phyloP scores from a whole-genome alignment of 2,113 vertebrate genomes.

The Paracanthobrama guichenoti region DNA sequence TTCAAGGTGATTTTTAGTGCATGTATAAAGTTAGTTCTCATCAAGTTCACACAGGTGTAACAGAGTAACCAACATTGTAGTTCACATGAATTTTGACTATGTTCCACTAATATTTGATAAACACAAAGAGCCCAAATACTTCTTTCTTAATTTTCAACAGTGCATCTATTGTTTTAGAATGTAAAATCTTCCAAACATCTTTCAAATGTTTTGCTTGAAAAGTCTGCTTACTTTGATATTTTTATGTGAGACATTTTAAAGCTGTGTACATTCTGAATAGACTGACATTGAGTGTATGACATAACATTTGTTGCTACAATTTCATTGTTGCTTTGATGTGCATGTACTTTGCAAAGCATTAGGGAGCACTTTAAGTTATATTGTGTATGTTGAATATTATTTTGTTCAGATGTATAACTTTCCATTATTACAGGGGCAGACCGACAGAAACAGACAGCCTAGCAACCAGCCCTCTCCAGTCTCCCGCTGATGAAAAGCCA shows the following conservation, averaged over 20 bases:
- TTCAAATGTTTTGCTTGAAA: neutral
- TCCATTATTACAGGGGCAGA: constrained; percentile 73
- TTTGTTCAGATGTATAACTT: neutral
- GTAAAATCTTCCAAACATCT: neutral
- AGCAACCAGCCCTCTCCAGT: constrained; percentile 69
- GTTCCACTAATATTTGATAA: neutral
- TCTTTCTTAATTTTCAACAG: neutral
- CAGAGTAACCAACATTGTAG: neutral
- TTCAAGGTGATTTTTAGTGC: neutral
- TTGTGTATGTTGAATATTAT: neutral
- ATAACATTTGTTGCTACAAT: neutral
- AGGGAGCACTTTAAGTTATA: neutral
- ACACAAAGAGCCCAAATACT: neutral
- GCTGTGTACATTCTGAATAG: neutral
- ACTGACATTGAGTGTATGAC: neutral
- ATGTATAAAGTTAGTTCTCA: neutral
- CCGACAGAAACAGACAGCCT: constrained; percentile 73
- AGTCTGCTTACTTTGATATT: neutral
- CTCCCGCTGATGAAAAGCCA: constrained; percentile 75
- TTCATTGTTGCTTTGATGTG: neutral
- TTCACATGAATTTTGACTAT: too few species aligned
- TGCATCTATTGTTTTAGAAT: neutral
- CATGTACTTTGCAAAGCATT: constrained; percentile 6
- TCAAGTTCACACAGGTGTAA: neutral
- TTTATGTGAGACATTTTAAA: neutral